Base-by-base conservation (phyloP, 2,113 vertebrate genomes). In the Elephas maximus region DNA sequence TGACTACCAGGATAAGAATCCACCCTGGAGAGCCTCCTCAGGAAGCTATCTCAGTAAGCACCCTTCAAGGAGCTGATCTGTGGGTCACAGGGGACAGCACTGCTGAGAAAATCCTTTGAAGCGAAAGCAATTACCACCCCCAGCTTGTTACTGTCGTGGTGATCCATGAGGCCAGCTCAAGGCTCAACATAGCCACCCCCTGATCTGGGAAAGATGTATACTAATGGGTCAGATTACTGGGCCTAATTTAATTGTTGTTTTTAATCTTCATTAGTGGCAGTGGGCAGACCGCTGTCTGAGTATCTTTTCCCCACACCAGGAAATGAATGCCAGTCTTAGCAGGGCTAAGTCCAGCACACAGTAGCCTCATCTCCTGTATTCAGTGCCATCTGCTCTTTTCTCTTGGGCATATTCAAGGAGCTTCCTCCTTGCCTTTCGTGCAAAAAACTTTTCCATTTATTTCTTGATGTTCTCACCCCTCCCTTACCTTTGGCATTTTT, bases 191-290 rank as follows among this genome's bases (percentile, higher is more conserved):
- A 97, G 97, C 97, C 95, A 78, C 97, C 95, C 90, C 94, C 94
- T 98, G 97, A 97, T 98, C 94, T 93, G 57, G 28, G 92, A 94
- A 97, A 97, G 98, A 98, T 98, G 96, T 96, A 98, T 98, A 93
- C 90, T 94, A 97, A 98, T 96, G 96, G 97, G 94, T 96, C 92
- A 97, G 97, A 98, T 97, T 97, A 96, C 90, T 51, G 93, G 97
- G 53, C 89, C 81, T 53, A 84, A 96, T 88, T 81, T 98, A 98
- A 98, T 97, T 98, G 97, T 96, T 98, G 94, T 96, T 98, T 98
- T 98, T 97, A 97, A 98, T 98, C 97, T 98, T 95, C 95, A 97
- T 97, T 95, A 96, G n/a, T 87, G 92, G 62, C 18, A 44, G 80
- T 81, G 53, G 60, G 26, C 57, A 87, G 91, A 62, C 57, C 37